Base-by-base conservation (phyloP, 2,888 invertebrate species). In the Drosophila engyochracea region DNA sequence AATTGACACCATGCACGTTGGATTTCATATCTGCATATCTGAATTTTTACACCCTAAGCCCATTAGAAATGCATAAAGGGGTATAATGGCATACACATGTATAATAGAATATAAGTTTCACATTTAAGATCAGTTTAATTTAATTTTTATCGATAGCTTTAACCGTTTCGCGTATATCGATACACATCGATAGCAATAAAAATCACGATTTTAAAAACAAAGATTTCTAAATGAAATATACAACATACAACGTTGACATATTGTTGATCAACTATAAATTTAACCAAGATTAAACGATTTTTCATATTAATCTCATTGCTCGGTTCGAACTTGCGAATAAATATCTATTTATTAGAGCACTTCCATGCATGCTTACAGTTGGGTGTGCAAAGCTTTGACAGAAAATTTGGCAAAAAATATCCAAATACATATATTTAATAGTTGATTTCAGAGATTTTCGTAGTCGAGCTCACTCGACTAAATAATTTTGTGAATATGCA, bases 1-100 rank as follows among this genome's bases (percentile, higher is more conserved):
- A 51, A 65, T 67, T 74, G 53, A 63, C 51, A 63, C 28, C 9
- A 25, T 25, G 47, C 25, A 47, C 47, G 25, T 47, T 25, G 25
- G 16, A 16, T 9, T 47, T 47, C 4, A 47, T 47, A 47, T 25
- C 22, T 4, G n/a, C 41, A n/a, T n/a, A 41, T n/a, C n/a, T n/a
- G 25, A 16, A 16, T 28, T 7, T 25, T 47, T 25, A 25, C 25
- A 25, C 47, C 22, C 25, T 47, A 25, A 25, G 4, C 9, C 22
- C 47, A 1, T 25, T 47, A 16, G 16, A 25, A n/a, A n/a, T 10
- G 4, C 2, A 10, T 4, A n/a, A 47, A 47, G 4, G 22, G 16
- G 47, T 47, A 25, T 47, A 4, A 33, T 30, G 6, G 30, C 4
- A 35, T 5, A 35, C 14, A 35, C 14, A 30, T 30, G 5, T 30